These are phyloP conservation scores for Montipora capricornis DNA, from an alignment of 64 coral and sea anemone genomes.

Conservation along the genomic window DNA sequence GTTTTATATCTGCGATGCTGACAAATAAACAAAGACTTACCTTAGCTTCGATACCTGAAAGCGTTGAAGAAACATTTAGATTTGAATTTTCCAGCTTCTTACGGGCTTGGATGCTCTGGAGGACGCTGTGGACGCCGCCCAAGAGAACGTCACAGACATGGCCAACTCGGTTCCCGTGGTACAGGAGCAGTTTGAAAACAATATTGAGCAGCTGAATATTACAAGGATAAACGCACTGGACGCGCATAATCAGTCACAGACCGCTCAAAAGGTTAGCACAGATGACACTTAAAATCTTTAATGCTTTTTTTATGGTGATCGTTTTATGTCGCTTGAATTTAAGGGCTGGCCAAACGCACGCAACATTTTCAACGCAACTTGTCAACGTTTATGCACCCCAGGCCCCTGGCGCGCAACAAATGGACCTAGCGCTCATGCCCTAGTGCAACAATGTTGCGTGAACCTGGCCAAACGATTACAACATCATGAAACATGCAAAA, in stretches of 20 bases:
- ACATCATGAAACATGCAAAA: too few relatives aligned
- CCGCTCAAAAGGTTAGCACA: constrained; percentile 71
- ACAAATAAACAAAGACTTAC: background rate
- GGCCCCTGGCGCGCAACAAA: too few relatives aligned
- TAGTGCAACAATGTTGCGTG: too few relatives aligned
- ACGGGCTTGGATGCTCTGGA: constrained; percentile 72
- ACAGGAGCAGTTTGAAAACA: constrained; percentile 62
- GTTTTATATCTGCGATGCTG: too few relatives aligned
- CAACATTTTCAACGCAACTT: too few relatives aligned
- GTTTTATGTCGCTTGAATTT: background rate
- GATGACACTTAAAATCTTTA: background rate
- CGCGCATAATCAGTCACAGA: constrained; percentile 69
- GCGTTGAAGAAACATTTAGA: background rate
- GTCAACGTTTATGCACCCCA: too few relatives aligned
- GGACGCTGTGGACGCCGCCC: constrained; percentile 62
- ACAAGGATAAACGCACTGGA: constrained; percentile 42
- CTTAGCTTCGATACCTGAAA: background rate
- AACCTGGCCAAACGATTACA: too few relatives aligned
- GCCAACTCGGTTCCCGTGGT: constrained; percentile 61
- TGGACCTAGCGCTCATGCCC: too few relatives aligned
- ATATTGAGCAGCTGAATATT: constrained; percentile 51
- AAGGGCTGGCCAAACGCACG: too few relatives aligned
- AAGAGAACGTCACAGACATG: constrained; percentile 45
- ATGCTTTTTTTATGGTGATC: background rate
- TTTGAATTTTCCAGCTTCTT: constrained; percentile 43